phyloP scores from a whole-genome alignment of 2,113 vertebrate genomes.

The Passer montanus region DNA sequence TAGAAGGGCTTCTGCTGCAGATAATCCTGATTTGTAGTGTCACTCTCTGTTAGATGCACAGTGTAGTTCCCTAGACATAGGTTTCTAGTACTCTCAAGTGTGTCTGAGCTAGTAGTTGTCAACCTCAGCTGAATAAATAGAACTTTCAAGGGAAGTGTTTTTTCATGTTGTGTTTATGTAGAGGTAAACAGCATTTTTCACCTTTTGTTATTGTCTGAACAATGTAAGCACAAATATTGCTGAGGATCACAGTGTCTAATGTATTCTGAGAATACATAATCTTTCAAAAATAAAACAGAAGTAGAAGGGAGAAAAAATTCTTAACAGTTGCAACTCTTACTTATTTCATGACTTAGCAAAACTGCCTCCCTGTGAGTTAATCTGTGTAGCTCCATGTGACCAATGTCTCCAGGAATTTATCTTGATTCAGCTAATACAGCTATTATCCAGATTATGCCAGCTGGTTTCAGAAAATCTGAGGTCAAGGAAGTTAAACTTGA shows the following conservation, averaged over 20 bases:
- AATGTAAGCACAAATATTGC: neutral
- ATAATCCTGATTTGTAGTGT: neutral
- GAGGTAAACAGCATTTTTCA: slow-evolving; percentile 45
- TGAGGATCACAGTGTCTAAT: neutral
- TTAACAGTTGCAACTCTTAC: neutral
- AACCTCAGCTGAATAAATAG: slow-evolving; percentile 23
- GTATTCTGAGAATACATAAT: neutral
- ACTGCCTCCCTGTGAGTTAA: neutral
- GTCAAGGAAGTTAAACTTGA: neutral
- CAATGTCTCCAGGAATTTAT: neutral
- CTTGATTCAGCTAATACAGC: neutral
- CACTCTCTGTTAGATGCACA: neutral
- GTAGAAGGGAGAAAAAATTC: neutral
- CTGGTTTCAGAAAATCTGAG: neutral
- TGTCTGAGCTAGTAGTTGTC: slow-evolving; percentile 14
- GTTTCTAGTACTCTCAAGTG: slow-evolving; percentile 27
- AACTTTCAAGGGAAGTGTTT: slow-evolving; percentile 42
- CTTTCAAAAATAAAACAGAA: neutral
- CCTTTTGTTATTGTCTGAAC: neutral
- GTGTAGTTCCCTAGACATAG: neutral
- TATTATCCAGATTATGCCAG: neutral
- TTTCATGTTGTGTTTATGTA: slow-evolving; percentile 15
- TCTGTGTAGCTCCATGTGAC: neutral
- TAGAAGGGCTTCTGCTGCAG: neutral
- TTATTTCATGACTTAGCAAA: neutral